A percentile compares a stretch with the other conserved stretches of the same genome.
phyloP scores from a whole-genome alignment of 2,113 vertebrate genomes.

The Onychostruthus taczanowskii region DNA sequence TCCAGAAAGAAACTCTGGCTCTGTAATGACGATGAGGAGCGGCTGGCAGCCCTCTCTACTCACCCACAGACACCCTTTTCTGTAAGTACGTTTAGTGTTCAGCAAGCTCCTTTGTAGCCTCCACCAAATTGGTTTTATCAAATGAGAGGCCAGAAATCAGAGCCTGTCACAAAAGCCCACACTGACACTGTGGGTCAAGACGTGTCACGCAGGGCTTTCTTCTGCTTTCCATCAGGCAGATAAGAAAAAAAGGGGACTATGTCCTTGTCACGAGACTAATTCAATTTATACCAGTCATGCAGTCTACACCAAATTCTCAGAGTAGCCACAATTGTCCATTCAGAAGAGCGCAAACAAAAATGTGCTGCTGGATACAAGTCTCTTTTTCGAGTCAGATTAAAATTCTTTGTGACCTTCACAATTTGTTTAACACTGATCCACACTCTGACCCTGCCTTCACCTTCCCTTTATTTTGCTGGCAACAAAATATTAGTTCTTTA shows the following conservation, averaged over 20 bases:
- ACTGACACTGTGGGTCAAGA: slow-evolving; percentile 68
- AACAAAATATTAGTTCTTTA: slow-evolving; percentile 54
- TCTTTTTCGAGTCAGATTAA: slow-evolving; percentile 42
- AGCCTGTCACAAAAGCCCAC: slow-evolving; percentile 71
- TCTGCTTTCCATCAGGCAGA: slow-evolving; percentile 75
- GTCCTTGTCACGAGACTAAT: slow-evolving; percentile 73
- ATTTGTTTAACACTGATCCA: slow-evolving; percentile 52
- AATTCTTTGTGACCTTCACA: slow-evolving; percentile 46
- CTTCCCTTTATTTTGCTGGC: slow-evolving; percentile 8
- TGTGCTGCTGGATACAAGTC: slow-evolving; percentile 44
- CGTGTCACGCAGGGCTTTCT: slow-evolving; percentile 56
- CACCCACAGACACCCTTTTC: not conserved
- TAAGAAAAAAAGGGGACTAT: slow-evolving; percentile 32
- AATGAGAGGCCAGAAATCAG: slow-evolving; percentile 69
- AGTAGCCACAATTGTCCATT: slow-evolving; percentile 46
- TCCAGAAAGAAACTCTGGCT: not conserved
- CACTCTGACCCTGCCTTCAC: slow-evolving; percentile 20
- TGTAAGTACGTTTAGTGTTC: slow-evolving; percentile 45
- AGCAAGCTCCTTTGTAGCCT: not conserved
- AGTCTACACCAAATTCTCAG: slow-evolving; percentile 59
- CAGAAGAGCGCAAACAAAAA: slow-evolving; percentile 31
- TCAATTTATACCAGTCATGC: slow-evolving; percentile 73
- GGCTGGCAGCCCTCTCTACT: not conserved
- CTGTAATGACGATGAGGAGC: not conserved
- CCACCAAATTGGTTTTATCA: slow-evolving; percentile 66